Conservation (phyloP, 2,113 vertebrate species). For the Bambusicola thoracicus region DNA sequence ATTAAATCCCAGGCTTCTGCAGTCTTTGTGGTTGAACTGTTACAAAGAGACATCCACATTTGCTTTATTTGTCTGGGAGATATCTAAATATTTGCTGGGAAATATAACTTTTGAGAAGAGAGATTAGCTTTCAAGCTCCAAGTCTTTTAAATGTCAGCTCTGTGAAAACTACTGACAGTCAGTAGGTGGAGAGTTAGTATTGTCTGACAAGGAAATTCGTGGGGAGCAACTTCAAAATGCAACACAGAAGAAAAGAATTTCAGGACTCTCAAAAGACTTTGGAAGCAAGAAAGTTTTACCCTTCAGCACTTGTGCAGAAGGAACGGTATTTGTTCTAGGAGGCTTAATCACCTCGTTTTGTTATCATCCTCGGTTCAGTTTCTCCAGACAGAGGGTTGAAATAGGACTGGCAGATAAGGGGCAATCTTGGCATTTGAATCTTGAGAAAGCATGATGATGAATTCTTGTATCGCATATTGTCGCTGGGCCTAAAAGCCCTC, state of each 20-base stretch:
- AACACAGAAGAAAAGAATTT: constrained; percentile 32
- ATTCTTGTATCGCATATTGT: fast-evolving
- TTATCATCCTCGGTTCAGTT: neutral
- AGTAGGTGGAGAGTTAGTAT: constrained; percentile 58
- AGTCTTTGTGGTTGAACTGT: neutral
- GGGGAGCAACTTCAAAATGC: constrained; percentile 67
- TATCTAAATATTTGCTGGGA: constrained; percentile 58
- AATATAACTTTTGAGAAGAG: constrained; percentile 52
- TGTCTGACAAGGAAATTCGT: constrained; percentile 64
- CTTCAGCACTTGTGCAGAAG: constrained; percentile 5
- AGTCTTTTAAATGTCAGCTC: constrained; percentile 63
- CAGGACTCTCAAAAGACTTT: constrained; percentile 30
- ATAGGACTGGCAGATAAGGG: neutral
- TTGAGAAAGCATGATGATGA: neutral
- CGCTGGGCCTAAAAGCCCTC: neutral
- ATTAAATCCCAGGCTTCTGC: constrained; percentile 8
- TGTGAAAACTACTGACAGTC: constrained; percentile 61
- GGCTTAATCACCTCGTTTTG: neutral
- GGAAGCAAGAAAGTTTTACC: constrained; percentile 52
- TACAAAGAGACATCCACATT: neutral
- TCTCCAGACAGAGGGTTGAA: neutral
- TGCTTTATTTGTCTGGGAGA: constrained; percentile 25
- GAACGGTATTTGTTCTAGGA: constrained; percentile 18
- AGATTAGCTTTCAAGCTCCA: constrained; percentile 60
- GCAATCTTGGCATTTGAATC: neutral